phyloP scores from a whole-genome alignment of 2,797 vertebrate species.

The Acanthiza pusilla region DNA sequence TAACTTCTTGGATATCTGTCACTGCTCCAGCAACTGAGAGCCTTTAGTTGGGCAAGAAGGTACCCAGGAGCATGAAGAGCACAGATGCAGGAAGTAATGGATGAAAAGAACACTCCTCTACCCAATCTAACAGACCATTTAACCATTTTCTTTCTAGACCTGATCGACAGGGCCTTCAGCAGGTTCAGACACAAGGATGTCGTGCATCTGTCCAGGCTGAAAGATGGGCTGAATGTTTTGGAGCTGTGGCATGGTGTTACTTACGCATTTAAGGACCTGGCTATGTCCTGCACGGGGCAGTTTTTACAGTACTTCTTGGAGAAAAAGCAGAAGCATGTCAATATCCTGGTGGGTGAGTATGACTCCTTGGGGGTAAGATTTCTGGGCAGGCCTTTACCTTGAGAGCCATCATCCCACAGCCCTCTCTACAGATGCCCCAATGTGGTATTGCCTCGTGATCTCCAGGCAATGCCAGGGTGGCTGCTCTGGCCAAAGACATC shows the following conservation, averaged over 20 bases:
- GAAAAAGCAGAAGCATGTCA: conserved; percentile 76
- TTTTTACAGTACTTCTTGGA: conserved; percentile 87
- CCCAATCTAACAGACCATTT: background rate
- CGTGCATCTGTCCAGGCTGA: conserved; percentile 75
- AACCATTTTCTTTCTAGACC: conserved; percentile 59
- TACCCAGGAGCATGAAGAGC: background rate
- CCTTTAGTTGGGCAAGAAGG: background rate
- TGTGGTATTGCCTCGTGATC: background rate
- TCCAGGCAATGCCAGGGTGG: background rate
- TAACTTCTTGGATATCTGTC: background rate
- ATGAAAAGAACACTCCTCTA: background rate
- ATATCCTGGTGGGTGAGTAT: conserved; percentile 85
- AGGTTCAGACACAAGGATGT: conserved; percentile 82
- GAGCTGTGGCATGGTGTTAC: conserved; percentile 92
- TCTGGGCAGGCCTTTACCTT: background rate
- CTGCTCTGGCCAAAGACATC: background rate
- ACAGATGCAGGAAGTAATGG: background rate
- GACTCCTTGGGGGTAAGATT: background rate
- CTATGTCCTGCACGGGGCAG: conserved; percentile 85
- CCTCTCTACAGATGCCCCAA: background rate
- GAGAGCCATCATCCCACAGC: background rate
- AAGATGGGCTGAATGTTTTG: conserved; percentile 79
- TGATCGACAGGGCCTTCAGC: conserved; percentile 80
- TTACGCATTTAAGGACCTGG: conserved; percentile 89
- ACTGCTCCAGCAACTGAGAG: background rate